Base-by-base conservation (phyloP, 2,113 vertebrate genomes). In the Burhinus oedicnemus region DNA sequence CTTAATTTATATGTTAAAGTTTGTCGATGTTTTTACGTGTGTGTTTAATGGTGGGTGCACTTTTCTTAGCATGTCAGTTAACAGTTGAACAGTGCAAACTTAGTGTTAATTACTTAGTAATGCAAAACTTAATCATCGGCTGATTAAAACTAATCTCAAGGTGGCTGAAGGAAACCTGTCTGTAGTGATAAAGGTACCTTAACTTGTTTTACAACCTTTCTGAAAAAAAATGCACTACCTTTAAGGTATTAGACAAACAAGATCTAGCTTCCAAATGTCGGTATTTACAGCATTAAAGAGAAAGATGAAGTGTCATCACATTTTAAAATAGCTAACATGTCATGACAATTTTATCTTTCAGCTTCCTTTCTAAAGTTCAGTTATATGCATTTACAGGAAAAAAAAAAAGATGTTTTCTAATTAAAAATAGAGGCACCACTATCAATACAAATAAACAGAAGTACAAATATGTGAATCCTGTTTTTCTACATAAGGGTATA, bases 91-190 rank as follows among this genome's bases (percentile, higher is more conserved):
- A 8, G 55, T 55, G 74, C 11, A 30, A 90, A 82, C 52, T 89
- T 68, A 26, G n/a, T 65, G 49, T 82, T 79, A 94, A 96, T 85
- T 89, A 66, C 45, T 85, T 72, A 55, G 60, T 81, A 89, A 68
- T 93, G 75, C 87, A 81, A 84, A 89, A 85, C 83, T 88, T 90
- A 72, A 90, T 96, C 61, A 8, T n/a, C 0, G 2, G 11, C 61
- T 95, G 90, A 95, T 92, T 91, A 88, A 87, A 95, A 82, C 52
- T 62, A 86, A 45, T 71, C 81, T 89, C 62, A 36, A 68, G 8
- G 75, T 60, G n/a, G 61, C 80, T 90, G 30, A 76, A 92, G 47
- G 80, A 85, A 87, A 72, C 75, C 65, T 82, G 40, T 72, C 57
- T 75, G 54, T 52, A 79, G 42, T 38, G 78, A 93, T 90, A 94